A percentile compares a stretch with the other conserved stretches of the same genome.
Evolutionary conservation across 37 sponge, comb jelly and placozoan species (phyloP).

Genomic region (Aplysina aerophoba): DNA sequence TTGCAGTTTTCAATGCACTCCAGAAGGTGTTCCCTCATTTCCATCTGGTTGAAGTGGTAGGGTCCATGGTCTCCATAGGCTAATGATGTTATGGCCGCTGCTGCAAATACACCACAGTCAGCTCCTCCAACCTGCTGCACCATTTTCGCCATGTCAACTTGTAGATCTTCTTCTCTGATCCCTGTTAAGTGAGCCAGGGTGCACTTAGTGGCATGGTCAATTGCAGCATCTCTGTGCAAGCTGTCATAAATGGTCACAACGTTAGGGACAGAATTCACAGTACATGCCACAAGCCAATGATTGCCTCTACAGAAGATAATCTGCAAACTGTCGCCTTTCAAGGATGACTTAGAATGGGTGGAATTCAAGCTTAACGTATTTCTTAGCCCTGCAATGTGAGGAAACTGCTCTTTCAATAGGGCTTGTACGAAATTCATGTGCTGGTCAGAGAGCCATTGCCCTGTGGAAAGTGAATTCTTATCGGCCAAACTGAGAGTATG

Average conservation of each 20-base stretch:
- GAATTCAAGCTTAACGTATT: background rate
- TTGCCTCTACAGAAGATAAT: background rate
- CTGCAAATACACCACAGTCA: conserved; percentile 37
- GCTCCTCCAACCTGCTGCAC: conserved; percentile 3
- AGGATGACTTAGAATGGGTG: background rate
- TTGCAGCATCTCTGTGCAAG: background rate
- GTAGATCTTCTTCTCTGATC: background rate
- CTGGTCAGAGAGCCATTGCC: conserved; percentile 3
- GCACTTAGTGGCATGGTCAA: background rate
- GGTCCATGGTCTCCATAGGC: background rate
- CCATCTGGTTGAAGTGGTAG: background rate
- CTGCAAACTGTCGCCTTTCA: conserved; percentile 20
- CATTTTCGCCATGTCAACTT: conserved; percentile 8
- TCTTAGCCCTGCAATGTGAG: background rate
- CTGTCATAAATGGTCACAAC: conserved; percentile 23
- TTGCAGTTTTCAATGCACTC: conserved; percentile 31
- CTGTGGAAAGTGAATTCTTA: background rate
- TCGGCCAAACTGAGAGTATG: background rate
- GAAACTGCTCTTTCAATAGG: conserved; percentile 15
- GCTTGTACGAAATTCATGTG: conserved; percentile 7
- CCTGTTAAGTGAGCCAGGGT: conserved; percentile 7
- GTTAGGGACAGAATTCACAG: background rate
- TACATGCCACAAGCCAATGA: conserved; percentile 28
- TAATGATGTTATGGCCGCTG: conserved; percentile 23
- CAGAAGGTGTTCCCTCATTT: conserved; percentile 18